Percentiles rank a stretch among this genome's conserved stretches.
These are phyloP conservation scores for Nesoenas mayeri DNA, from an alignment of 2,113 vertebrate species.

Conservation along the genomic window DNA sequence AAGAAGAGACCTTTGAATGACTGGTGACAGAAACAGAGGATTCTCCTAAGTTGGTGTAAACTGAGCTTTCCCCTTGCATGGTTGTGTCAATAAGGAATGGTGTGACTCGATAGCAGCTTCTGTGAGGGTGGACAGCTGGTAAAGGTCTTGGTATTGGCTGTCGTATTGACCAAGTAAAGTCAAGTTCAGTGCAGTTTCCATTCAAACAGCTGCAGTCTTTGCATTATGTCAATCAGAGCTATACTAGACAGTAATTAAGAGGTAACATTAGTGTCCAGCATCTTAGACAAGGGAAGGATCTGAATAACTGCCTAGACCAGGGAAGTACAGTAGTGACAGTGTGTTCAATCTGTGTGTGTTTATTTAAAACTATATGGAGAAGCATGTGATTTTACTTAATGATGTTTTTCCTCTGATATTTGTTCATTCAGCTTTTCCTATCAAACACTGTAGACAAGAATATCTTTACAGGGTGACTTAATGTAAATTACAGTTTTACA, in stretches of 20 bases:
- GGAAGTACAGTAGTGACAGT: background rate
- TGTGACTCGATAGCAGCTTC: fast-evolving
- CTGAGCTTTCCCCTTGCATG: background rate
- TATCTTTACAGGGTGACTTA: background rate
- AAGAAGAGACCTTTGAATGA: background rate
- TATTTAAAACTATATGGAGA: background rate
- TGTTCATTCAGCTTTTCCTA: background rate
- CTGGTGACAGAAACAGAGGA: background rate
- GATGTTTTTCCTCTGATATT: background rate
- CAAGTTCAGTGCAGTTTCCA: background rate
- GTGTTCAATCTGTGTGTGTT: background rate
- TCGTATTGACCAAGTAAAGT: background rate
- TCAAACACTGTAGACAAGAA: background rate
- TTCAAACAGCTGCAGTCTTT: background rate
- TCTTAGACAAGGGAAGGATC: background rate
- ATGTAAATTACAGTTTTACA: background rate
- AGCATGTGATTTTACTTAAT: background rate
- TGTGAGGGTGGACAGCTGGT: background rate
- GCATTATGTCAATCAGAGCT: background rate
- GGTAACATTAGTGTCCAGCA: background rate
- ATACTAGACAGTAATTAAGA: background rate
- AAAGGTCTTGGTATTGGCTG: background rate
- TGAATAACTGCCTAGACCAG: background rate
- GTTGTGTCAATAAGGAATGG: fast-evolving
- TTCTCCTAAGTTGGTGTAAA: background rate